phyloP scores from a whole-genome alignment of 92 coral and sea anemone genomes.

The Porites evermanni region DNA sequence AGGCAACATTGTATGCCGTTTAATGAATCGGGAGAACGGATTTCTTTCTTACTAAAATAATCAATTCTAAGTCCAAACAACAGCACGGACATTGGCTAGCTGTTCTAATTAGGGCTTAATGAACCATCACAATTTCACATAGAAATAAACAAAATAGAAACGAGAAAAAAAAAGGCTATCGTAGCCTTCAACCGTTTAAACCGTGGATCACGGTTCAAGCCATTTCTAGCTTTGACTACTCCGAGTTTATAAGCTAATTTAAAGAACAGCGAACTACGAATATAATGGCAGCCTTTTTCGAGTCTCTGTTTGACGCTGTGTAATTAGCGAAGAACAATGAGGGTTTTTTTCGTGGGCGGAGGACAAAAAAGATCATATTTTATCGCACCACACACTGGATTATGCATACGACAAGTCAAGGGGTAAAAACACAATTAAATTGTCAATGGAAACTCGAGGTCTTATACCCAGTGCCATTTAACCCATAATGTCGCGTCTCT shows the following conservation, averaged over 20 bases:
- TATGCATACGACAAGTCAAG: conserved; percentile 9
- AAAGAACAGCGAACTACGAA: not conserved
- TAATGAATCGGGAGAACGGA: not conserved
- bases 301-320: conserved; percentile 32
- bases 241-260: no score
- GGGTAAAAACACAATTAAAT: not conserved
- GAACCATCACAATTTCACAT: conserved; percentile 10
- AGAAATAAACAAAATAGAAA: not conserved
- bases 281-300: conserved; percentile 8
- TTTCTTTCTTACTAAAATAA: not conserved
- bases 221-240: no score
- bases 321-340: conserved; percentile 66
- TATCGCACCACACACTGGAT: conserved; percentile 7
- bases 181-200: no score
- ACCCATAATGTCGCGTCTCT: not conserved
- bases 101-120: conserved; percentile 38
- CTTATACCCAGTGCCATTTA: not conserved
- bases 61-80: conserved; percentile 16
- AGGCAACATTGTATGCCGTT: not conserved
- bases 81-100: not conserved
- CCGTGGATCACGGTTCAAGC: no score
- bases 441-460: conserved; percentile 3
- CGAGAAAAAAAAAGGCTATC: no score
- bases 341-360: conserved; percentile 52
- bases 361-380: conserved; percentile 30